Percentiles rank a stretch among this genome's conserved stretches.
Conservation (phyloP, 2,113 vertebrate species). For the Aramus guarauna region DNA sequence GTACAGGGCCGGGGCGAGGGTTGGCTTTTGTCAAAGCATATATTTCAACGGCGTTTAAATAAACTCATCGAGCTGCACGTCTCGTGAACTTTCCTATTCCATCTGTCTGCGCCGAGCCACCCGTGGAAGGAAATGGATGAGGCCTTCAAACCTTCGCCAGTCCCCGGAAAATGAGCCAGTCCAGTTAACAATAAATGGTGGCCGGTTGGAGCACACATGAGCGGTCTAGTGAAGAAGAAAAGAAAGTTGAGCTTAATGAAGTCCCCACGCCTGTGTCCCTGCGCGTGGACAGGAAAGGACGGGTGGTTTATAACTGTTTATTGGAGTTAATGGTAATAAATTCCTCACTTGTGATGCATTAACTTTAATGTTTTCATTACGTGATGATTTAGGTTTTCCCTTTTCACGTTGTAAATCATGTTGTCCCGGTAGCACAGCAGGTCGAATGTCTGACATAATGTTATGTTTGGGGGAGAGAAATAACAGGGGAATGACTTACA, state of each 20-base stretch:
- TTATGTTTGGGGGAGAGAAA: constrained; percentile 55
- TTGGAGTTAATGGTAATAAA: constrained; percentile 79
- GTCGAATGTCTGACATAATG: constrained; percentile 54
- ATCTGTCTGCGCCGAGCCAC: constrained; percentile 61
- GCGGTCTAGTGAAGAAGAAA: constrained; percentile 48
- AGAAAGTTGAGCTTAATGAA: constrained; percentile 72
- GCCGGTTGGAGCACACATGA: constrained; percentile 64
- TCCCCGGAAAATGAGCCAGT: constrained; percentile 73
- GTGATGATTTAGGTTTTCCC: constrained; percentile 74
- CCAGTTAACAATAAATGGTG: constrained; percentile 73
- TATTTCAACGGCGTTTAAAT: constrained; percentile 63
- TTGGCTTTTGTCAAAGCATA: constrained; percentile 41
- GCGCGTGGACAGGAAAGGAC: constrained; percentile 77
- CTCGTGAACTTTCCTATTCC: constrained; percentile 58
- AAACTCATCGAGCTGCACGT: constrained; percentile 57
- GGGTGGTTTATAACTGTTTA: constrained; percentile 74
- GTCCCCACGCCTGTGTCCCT: constrained; percentile 66
- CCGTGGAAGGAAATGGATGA: constrained; percentile 67
- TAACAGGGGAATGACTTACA: constrained; percentile 13
- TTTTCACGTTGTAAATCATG: constrained; percentile 72
- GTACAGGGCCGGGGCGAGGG: background rate
- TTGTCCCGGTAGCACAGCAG: constrained; percentile 48
- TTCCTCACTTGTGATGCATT: constrained; percentile 76
- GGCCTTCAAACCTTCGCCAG: constrained; percentile 36
- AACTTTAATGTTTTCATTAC: constrained; percentile 75